Evolutionary conservation across 2,888 invertebrate genomes (phyloP).

Genomic region (Drosophila heteroneura): DNA sequence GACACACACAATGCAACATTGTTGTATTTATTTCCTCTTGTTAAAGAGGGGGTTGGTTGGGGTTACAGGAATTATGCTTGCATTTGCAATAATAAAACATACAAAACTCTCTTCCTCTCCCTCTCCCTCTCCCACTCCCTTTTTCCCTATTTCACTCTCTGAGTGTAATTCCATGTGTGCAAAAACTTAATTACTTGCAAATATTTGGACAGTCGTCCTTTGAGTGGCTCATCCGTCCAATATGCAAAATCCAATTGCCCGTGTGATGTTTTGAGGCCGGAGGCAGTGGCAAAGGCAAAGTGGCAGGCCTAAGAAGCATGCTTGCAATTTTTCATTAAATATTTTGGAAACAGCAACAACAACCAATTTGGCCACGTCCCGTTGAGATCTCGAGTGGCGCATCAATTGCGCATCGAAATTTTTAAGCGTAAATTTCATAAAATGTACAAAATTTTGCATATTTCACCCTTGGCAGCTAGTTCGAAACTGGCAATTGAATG

Average conservation of each 20-base stretch:
- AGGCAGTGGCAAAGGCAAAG: background rate
- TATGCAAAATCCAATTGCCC: slow-evolving; percentile 19
- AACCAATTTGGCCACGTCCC: slow-evolving; percentile 73
- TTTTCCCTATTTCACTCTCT: background rate
- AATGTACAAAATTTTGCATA: slow-evolving; percentile 47
- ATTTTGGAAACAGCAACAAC: slow-evolving; percentile 30
- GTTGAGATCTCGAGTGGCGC: slow-evolving; percentile 63
- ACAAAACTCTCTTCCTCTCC: background rate
- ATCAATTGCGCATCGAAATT: slow-evolving; percentile 80
- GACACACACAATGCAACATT: slow-evolving; percentile 29
- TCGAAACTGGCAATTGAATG: slow-evolving; percentile 9
- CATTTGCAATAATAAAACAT: slow-evolving; percentile 41
- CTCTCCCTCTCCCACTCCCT: no score
- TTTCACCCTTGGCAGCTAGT: slow-evolving; percentile 50
- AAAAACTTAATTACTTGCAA: slow-evolving; percentile 70
- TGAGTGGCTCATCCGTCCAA: slow-evolving; percentile 24
- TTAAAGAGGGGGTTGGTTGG: background rate
- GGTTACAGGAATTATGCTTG: slow-evolving; percentile 37
- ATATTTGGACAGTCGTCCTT: slow-evolving; percentile 59
- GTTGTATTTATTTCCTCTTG: slow-evolving; percentile 35
- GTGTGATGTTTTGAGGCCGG: background rate
- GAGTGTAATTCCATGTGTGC: slow-evolving; percentile 30
- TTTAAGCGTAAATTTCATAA: slow-evolving; percentile 65
- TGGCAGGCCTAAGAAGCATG: slow-evolving; percentile 21
- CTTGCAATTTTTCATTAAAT: slow-evolving; percentile 38